Conservation (phyloP, 2,113 vertebrate species). For the Synodontis membranacea region DNA sequence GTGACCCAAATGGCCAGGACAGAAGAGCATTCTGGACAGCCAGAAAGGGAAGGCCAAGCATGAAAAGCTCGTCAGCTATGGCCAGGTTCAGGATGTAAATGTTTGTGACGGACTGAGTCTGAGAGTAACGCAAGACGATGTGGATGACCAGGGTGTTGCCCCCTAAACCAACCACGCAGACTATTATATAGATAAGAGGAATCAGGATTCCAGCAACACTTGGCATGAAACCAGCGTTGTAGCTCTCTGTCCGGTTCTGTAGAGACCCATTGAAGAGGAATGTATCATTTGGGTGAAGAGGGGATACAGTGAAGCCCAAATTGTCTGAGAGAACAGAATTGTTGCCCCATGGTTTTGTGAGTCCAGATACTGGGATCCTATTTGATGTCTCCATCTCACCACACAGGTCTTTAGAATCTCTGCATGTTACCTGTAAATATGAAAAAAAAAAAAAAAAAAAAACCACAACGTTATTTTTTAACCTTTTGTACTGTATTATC, state of each 20-base stretch:
- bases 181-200: constrained; percentile 85
- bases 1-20: constrained; percentile 93
- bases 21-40: constrained; percentile 89
- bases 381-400: constrained; percentile 20
- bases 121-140: constrained; percentile 83
- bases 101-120: constrained; percentile 86
- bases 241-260: constrained; percentile 47
- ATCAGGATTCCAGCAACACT: constrained; percentile 83
- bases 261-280: constrained; percentile 47
- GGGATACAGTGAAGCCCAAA: not conserved
- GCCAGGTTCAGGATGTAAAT: constrained; percentile 95
- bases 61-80: constrained; percentile 93
- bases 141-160: constrained; percentile 95
- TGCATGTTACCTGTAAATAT: constrained; percentile 32
- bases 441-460: not conserved
- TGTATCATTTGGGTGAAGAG: constrained; percentile 4
- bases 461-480: not conserved
- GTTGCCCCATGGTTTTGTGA: constrained; percentile 15
- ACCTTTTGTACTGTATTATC: not conserved
- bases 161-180: constrained; percentile 85
- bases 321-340: not conserved
- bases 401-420: constrained; percentile 9
- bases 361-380: not conserved
- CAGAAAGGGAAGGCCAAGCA: constrained; percentile 92
- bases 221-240: constrained; percentile 55